Evolutionary conservation across 1,140 invertebrate species (phyloP).

Genomic region (Bombus affinis): DNA sequence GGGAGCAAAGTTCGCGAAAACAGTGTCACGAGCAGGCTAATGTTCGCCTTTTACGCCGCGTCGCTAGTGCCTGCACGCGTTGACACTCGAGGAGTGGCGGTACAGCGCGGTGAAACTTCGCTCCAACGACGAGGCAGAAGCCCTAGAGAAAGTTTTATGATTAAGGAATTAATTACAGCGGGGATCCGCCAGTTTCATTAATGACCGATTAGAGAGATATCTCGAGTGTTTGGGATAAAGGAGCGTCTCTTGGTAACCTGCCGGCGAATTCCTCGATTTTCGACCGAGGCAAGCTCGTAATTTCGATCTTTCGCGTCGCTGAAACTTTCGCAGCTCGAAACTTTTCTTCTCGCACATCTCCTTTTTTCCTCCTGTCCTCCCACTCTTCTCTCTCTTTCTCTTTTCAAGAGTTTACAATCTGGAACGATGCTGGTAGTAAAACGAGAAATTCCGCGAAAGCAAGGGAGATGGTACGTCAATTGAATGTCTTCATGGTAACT

Average conservation of each 20-base stretch:
- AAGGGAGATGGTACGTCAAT: constrained; percentile 53
- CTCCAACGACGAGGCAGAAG: constrained; percentile 7
- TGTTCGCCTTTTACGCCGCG: constrained; percentile 35
- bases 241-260: constrained; percentile 22
- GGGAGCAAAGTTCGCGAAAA: constrained; percentile 61
- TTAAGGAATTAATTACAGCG: constrained; percentile 68
- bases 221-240: constrained; percentile 57
- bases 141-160: constrained; percentile 69
- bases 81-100: constrained; percentile 44
- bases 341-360: constrained; percentile 42
- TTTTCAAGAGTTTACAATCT: constrained; percentile 58
- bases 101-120: constrained; percentile 51
- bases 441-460: constrained; percentile 38
- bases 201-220: constrained; percentile 61
- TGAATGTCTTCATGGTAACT: constrained; percentile 68
- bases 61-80: constrained; percentile 31
- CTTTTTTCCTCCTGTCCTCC: neutral
- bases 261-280: constrained; percentile 54
- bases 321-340: constrained; percentile 46
- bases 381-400: neutral
- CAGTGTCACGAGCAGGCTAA: constrained; percentile 52
- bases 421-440: constrained; percentile 62
- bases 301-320: constrained; percentile 37
- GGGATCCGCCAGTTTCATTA: constrained; percentile 37
- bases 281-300: constrained; percentile 38